Base-by-base conservation (phyloP, 2,113 vertebrate species). In the Percina caprodes region DNA sequence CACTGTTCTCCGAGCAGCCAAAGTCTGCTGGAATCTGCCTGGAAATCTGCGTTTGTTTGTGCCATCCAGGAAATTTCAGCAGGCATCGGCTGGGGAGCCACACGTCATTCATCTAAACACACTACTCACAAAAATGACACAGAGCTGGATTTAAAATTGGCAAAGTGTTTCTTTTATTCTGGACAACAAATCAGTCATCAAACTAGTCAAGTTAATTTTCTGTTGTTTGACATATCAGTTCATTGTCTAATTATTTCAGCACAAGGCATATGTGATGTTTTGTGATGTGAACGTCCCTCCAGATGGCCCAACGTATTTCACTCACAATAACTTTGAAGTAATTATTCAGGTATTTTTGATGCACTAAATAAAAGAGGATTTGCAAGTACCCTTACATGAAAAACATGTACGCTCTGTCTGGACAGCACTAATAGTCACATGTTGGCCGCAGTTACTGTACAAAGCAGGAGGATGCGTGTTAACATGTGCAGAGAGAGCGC, bases 271-370 rank as follows among this genome's bases (percentile, higher is more conserved):
- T 85, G 55, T 67, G 3, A 45, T 21, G 46, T 59, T 63, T 45
- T 46, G 15, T 82, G 24, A 2, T 59, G 61, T 74, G 30, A 72
- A 61, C 35, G 62, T 21, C 39, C 23, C 52, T 72, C 69, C 62
- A 75, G 63, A 80, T 71, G 39, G 79, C 21, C 3, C 18, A 16
- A 62, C 84, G 84, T 39, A 71, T 81, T 59, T 74, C 39, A 23
- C 65, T 72, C 23, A 23, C 11, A 48, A 14, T 23, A 51, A 26
- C 70, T 70, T 54, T 69, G 39, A 73, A 46, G 39, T 39, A 10
- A 55, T n/a, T 9, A 58, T 42, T 63, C 51, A n/a, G 54, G 61
- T 16, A 1, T 14, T 61, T 14, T 24, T 12, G n/a, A 13, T 23
- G 49, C 0, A 3, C 21, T 14, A 42, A 80, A 19, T 24, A 46